phyloP scores from a whole-genome alignment of 2,888 invertebrate genomes.

The Nomada goodeniana region DNA sequence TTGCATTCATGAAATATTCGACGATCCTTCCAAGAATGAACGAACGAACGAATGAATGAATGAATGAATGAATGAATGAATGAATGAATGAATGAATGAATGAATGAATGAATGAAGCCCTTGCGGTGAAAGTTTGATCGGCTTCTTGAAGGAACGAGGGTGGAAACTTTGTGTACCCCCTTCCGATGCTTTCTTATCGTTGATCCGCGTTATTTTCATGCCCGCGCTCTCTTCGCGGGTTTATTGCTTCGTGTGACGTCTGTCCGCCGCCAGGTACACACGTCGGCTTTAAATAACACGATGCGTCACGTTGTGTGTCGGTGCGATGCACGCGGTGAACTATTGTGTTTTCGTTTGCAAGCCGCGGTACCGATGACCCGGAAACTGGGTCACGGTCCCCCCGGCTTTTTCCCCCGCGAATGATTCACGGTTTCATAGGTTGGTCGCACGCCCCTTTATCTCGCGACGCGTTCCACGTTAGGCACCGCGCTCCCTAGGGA shows the following conservation, averaged over 20 bases:
- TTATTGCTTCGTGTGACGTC: conserved; percentile 61
- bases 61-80: background rate
- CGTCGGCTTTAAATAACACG: conserved; percentile 59
- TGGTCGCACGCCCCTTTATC: too few relatives aligned
- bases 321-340: conserved; percentile 58
- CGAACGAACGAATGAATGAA: background rate
- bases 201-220: conserved; percentile 32
- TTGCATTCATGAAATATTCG: background rate
- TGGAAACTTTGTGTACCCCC: background rate
- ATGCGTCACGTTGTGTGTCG: conserved; percentile 55
- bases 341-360: conserved; percentile 70
- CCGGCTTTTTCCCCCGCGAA: conserved; percentile 34
- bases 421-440: conserved; percentile 41
- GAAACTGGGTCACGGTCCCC: conserved; percentile 65
- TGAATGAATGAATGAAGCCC: background rate
- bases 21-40: background rate
- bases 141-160: background rate
- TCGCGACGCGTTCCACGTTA: background rate
- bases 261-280: conserved; percentile 42
- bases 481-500: too few relatives aligned
- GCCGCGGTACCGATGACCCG: conserved; percentile 64
- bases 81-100: too few relatives aligned
- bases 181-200: background rate
- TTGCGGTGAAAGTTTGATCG: background rate
- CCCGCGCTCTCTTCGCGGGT: conserved; percentile 27